Percentiles rank a stretch among this genome's conserved stretches.
phyloP scores from a whole-genome alignment of 2,113 vertebrate species.

The Rhadina sibilatrix region DNA sequence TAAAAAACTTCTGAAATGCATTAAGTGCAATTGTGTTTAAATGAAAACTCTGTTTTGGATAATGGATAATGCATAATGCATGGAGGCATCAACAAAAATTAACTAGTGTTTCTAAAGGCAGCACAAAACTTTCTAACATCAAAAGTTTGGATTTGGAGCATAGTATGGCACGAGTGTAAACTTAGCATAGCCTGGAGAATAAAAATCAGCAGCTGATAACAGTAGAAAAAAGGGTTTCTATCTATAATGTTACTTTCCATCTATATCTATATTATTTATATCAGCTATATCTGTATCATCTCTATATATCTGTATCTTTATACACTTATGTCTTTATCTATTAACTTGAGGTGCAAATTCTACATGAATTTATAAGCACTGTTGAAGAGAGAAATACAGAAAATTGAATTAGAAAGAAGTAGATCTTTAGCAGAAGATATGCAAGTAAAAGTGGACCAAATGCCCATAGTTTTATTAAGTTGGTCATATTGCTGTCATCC shows the following conservation, averaged over 20 bases:
- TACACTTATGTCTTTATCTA: background rate
- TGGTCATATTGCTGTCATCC: background rate
- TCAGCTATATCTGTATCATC: background rate
- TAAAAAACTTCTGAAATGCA: background rate
- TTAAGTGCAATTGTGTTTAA: background rate
- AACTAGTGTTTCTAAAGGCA: background rate
- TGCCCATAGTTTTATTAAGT: background rate
- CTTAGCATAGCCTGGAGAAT: background rate
- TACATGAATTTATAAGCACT: background rate
- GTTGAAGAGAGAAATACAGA: background rate
- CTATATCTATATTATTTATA: no score
- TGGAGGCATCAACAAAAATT: background rate
- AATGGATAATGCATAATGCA: background rate
- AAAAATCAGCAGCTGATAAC: background rate
- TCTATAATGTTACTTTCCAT: background rate
- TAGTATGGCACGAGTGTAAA: background rate
- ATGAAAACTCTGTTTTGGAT: background rate
- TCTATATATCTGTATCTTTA: background rate
- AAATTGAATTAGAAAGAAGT: background rate
- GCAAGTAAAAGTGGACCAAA: background rate
- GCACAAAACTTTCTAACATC: background rate
- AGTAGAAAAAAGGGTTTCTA: background rate
- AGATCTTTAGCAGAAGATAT: background rate
- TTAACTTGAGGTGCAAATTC: background rate
- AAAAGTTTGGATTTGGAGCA: background rate